These are phyloP conservation scores for Campoplex nolae DNA, from an alignment of 2,888 invertebrate genomes.

Conservation along the genomic window DNA sequence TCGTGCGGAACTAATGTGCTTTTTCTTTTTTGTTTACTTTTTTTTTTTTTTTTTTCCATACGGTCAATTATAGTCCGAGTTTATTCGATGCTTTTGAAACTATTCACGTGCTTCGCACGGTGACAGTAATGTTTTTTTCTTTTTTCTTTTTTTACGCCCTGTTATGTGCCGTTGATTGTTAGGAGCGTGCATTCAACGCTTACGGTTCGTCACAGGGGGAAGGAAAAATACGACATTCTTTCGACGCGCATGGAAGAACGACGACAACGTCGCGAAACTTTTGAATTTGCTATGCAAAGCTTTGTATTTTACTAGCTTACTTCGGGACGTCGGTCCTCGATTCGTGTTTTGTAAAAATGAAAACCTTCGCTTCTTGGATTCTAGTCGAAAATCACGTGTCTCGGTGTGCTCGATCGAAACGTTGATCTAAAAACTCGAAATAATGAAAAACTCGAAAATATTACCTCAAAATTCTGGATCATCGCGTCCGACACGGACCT, in stretches of 20 bases:
- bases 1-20: not conserved
- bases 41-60: not conserved
- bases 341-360: not conserved
- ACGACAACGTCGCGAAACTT: not conserved
- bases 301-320: not conserved
- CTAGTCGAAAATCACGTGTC: not conserved
- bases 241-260: not conserved
- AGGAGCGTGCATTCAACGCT: not conserved
- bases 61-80: not conserved
- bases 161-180: not conserved
- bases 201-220: not conserved
- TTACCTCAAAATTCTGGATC: too few species aligned
- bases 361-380: not conserved
- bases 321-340: not conserved
- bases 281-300: not conserved
- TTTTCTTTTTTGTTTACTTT: not conserved
- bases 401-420: not conserved
- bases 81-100: not conserved
- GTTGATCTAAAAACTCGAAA: not conserved
- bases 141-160: too few species aligned
- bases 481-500: too few species aligned
- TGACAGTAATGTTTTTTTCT: too few species aligned
- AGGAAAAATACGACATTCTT: not conserved
- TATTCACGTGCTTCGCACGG: too few species aligned
- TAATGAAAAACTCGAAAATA: not conserved